Conservation (phyloP, 1,140 invertebrate genomes). For the Drosophila nigrodunni region DNA sequence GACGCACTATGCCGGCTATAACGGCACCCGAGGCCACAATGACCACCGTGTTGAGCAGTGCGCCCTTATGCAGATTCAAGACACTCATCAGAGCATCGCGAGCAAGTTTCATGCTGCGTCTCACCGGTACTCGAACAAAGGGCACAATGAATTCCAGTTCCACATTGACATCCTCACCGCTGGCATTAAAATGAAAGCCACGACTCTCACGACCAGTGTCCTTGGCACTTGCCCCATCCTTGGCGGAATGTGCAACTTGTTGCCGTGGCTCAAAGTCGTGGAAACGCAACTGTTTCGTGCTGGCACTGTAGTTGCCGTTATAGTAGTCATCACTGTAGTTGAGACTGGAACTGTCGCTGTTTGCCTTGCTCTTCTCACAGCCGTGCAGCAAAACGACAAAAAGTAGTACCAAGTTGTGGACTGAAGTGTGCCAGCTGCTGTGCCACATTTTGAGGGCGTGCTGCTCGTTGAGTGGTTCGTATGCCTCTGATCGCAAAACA, state of each 20-base stretch:
- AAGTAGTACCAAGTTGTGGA: constrained; percentile 27
- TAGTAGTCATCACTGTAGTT: constrained; percentile 44
- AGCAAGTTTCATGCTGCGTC: constrained; percentile 65
- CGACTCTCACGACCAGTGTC: constrained; percentile 49
- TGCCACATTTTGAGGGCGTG: constrained; percentile 51
- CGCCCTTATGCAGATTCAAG: constrained; percentile 59
- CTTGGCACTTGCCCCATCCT: background rate
- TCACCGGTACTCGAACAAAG: constrained; percentile 59
- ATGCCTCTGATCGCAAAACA: constrained; percentile 43
- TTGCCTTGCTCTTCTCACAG: constrained; percentile 1
- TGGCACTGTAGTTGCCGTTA: constrained; percentile 46
- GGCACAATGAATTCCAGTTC: constrained; percentile 80
- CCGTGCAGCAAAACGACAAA: constrained; percentile 33
- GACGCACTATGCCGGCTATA: constrained; percentile 65
- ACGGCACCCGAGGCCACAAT: constrained; percentile 69
- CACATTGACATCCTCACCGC: constrained; percentile 66
- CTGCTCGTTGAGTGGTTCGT: constrained; percentile 32
- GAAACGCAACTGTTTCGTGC: constrained; percentile 57
- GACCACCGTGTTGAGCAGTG: constrained; percentile 62
- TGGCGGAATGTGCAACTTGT: background rate
- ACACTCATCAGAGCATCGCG: constrained; percentile 56
- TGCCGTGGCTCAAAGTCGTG: constrained; percentile 73
- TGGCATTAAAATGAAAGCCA: constrained; percentile 76
- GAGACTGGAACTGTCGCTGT: constrained; percentile 25
- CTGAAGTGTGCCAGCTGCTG: constrained; percentile 30